Conservation (phyloP, 2,797 vertebrate genomes). For the Enteromius unitaeniatus region DNA sequence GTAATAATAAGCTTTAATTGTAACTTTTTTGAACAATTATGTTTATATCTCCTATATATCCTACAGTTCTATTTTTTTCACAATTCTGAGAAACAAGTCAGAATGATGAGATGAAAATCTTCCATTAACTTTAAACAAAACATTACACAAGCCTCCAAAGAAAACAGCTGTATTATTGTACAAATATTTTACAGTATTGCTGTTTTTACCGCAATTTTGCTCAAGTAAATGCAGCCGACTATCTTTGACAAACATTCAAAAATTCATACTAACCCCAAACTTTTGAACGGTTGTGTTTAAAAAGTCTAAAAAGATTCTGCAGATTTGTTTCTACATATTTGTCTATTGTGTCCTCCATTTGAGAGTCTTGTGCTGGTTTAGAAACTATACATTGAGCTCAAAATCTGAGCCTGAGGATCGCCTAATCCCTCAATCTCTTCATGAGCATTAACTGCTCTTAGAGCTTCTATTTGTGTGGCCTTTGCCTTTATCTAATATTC, state of each 20-base stretch:
- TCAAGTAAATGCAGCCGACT: background rate
- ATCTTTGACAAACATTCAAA: background rate
- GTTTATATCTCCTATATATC: too few species aligned
- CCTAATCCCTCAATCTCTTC: slow-evolving; percentile 72
- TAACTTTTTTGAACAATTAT: too few species aligned
- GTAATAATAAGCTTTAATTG: too few species aligned
- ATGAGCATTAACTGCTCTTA: slow-evolving; percentile 61
- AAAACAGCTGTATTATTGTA: background rate
- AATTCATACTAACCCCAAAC: background rate
- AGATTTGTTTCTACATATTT: slow-evolving; percentile 43
- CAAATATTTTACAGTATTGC: background rate
- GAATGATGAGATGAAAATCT: too few species aligned
- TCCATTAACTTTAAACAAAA: too few species aligned
- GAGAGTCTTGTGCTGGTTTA: slow-evolving; percentile 26
- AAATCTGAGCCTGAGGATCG: slow-evolving; percentile 59
- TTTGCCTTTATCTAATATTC: slow-evolving; percentile 57
- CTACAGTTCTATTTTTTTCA: too few species aligned
- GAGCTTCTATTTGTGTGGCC: slow-evolving; percentile 67
- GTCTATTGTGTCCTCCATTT: slow-evolving; percentile 51
- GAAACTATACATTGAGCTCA: slow-evolving; percentile 58
- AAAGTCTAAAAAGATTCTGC: background rate
- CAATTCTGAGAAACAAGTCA: too few species aligned
- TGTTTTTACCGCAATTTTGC: too few species aligned
- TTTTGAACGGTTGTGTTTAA: background rate
- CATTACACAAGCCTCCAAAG: background rate